Base-by-base conservation (phyloP, 2,888 invertebrate species). In the Isotomurus palustris region DNA sequence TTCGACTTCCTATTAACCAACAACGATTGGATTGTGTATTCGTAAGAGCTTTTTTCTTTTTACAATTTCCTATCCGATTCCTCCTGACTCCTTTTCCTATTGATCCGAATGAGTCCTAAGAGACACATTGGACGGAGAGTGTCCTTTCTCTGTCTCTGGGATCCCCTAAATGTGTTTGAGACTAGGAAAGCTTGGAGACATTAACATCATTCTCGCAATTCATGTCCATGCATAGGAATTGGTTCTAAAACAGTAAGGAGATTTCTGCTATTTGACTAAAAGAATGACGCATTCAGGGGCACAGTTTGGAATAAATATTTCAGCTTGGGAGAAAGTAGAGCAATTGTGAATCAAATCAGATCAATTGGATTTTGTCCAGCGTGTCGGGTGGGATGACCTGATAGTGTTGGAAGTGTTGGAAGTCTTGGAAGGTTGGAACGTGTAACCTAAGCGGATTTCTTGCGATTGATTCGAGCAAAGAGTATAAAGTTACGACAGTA, bases 71-170 rank as follows among this genome's bases (percentile, higher is more conserved):
- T 32, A 32, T 14, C 8, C 32, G 32, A 32, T 32, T n/a, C n/a
- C n/a, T n/a, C n/a, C n/a, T n/a, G n/a, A n/a, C n/a, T 40, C 40
- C 10, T 19, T 19, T 40, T 40, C 6, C 17, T 27, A 22, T 49
- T 35, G 35, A 35, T 21, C 49, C 19, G 35, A 60, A 64, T 54
- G 58, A 51, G 60, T 55, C 64, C 60, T 49, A 8, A 25, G 64
- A 64, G 64, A 64, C 60, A 53, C 64, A 60, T 64, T 60, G 21
- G 43, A 49, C 49, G 49, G 59, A 57, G 48, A 53, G 41, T 50
- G 54, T 51, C 48, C 32, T 24, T 47, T 24, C 47, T 32, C n/a
- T n/a, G n/a, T n/a, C n/a, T n/a, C n/a, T n/a, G n/a, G n/a, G n/a
- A n/a, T n/a, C n/a, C n/a, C n/a, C n/a, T n/a, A n/a, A n/a, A n/a